Base-by-base conservation (phyloP, 2,113 vertebrate genomes). In the Coracopsis vasa region DNA sequence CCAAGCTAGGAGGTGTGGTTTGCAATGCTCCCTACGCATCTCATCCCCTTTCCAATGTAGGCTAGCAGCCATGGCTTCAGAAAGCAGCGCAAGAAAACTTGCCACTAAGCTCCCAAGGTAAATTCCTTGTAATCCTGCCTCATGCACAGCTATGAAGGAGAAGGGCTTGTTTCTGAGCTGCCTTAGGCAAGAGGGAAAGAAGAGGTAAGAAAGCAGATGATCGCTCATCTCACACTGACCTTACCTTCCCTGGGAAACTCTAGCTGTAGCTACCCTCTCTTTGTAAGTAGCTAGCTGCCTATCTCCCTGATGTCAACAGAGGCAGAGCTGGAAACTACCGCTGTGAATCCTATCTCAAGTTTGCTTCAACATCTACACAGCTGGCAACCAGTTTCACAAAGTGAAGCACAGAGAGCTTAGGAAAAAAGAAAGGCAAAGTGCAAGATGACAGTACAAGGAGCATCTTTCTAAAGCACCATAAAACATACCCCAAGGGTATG, bases 1-100 rank as follows among this genome's bases (percentile, higher is more conserved):
- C 79, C 94, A 18, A 37, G 64, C 82, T n/a, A 45, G 86, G 95
- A 96, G 94, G 94, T 90, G 94, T 92, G 94, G 94, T 94, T 69
- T 94, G 83, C 88, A 65, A 18, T 6, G 60, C 86, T 95, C 83
- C 80, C 65, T 25, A 24, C 10, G 6, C 69, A 86, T 84, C 91
- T 48, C 86, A 53, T 60, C 80, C 89, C 79, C 61, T 39, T 94
- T 78, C 86, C 88, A 67, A 6, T 29, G 41, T 1, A 70, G 83
- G 65, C 73, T 11, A 16, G 39, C 6, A 79, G 72, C 37, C 65
- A 24, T 37, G 4, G 0, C 16, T 9, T 72, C 75, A 78, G 71
- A 80, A 69, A 80, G 83, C 71, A 45, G 75, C 50, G 39, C 45
- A 10, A 16, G 48, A 64, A 65, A 86, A 28, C 21, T 16, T 62